Conservation (phyloP, 1,140 invertebrate genomes). For the Thaumetopoea pityocampa region DNA sequence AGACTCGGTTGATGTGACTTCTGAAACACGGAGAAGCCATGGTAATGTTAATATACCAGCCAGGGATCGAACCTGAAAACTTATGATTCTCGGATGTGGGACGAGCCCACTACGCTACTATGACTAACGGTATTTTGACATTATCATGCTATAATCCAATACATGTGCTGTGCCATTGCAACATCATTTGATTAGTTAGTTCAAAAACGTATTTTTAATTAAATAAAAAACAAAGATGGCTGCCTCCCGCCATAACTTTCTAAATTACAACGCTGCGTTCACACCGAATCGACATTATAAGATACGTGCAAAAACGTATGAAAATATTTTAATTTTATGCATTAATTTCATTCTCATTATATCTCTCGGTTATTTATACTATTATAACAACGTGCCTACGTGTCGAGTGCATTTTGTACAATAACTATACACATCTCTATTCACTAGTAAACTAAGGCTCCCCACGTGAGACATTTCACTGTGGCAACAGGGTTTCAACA, state of each 20-base stretch:
- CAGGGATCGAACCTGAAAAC: too few species aligned
- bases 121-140: too few species aligned
- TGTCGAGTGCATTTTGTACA: constrained; percentile 69
- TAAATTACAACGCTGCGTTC: constrained; percentile 46
- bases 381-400: constrained; percentile 70
- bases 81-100: too few species aligned
- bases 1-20: too few species aligned
- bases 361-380: constrained; percentile 65
- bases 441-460: constrained; percentile 63
- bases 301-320: constrained; percentile 74
- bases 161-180: too few species aligned
- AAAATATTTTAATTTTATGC: constrained; percentile 73
- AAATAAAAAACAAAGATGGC: constrained; percentile 21
- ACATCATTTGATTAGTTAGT: too few species aligned
- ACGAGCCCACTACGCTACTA: too few species aligned
- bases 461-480: constrained; percentile 29
- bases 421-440: constrained; percentile 61
- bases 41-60: too few species aligned
- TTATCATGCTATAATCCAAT: too few species aligned
- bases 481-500: constrained; percentile 23
- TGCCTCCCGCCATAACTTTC: constrained; percentile 39
- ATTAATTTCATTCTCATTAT: constrained; percentile 53
- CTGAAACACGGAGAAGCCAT: too few species aligned
- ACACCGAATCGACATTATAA: constrained; percentile 41
- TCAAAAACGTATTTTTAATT: constrained; percentile 22